phyloP scores from a whole-genome alignment of 2,888 invertebrate species.

The Athalia cordata region DNA sequence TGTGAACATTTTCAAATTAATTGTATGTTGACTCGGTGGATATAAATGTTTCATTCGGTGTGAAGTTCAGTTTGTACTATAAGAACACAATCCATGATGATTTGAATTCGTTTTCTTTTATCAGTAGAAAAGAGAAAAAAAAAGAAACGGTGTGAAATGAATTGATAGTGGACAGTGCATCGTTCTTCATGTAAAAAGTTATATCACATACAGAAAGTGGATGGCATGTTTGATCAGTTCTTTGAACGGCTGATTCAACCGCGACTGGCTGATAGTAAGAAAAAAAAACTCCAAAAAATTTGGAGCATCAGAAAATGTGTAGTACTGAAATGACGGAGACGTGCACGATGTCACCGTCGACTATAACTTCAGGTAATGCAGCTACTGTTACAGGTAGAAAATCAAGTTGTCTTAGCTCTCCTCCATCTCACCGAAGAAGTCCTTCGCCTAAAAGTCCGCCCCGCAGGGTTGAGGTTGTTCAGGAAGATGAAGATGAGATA shows the following conservation, averaged over 20 bases:
- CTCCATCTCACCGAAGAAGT: conserved; percentile 75
- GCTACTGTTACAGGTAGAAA: conserved; percentile 50
- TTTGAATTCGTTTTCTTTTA: too few species aligned
- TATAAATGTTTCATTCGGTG: background rate
- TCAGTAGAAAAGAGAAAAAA: too few species aligned
- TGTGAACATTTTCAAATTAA: background rate
- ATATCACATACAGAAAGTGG: too few species aligned
- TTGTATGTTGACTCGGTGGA: conserved; percentile 3
- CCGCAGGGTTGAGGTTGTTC: conserved; percentile 60
- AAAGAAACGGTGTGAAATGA: too few species aligned
- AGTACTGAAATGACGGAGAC: conserved; percentile 72
- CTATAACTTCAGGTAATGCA: conserved; percentile 65
- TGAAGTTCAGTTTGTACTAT: conserved; percentile 2
- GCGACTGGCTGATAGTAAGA: background rate
- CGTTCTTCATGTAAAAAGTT: too few species aligned
- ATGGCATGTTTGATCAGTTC: too few species aligned
- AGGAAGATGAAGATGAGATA: conserved; percentile 81
- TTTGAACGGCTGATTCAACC: conserved; percentile 9
- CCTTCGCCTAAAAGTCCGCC: conserved; percentile 72
- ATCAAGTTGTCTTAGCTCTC: conserved; percentile 62
- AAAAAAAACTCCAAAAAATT: background rate
- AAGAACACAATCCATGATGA: background rate
- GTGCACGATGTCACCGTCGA: conserved; percentile 70
- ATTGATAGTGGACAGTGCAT: too few species aligned
- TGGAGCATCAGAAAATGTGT: conserved; percentile 60